Conservation (phyloP, 2,888 invertebrate genomes). For the Metellina segmentata region DNA sequence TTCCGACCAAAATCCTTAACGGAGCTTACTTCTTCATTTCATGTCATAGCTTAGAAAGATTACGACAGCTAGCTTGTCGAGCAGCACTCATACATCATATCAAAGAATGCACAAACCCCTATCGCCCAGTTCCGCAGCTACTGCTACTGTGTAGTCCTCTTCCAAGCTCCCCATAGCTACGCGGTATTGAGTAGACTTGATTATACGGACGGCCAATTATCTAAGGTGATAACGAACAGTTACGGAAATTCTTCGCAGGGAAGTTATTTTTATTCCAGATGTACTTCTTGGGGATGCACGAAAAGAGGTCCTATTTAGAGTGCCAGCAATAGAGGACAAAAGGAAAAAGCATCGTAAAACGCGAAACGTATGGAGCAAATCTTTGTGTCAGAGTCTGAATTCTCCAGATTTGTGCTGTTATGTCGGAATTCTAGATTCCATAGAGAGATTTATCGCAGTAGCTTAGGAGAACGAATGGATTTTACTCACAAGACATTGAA, state of each 20-base stretch:
- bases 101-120: slow-evolving; percentile 47
- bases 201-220: slow-evolving; percentile 55
- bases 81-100: slow-evolving; percentile 54
- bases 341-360: slow-evolving; percentile 3
- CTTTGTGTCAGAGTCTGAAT: background rate
- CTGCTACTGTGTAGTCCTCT: slow-evolving; percentile 24
- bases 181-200: slow-evolving; percentile 43
- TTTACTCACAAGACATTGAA: background rate
- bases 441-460: background rate
- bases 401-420: background rate
- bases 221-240: slow-evolving; percentile 39
- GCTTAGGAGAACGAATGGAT: slow-evolving; percentile 1
- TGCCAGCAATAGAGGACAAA: slow-evolving; percentile 25
- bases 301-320: slow-evolving; percentile 29
- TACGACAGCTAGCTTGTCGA: slow-evolving; percentile 61
- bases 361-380: background rate
- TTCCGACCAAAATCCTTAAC: slow-evolving; percentile 31
- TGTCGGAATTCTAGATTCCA: background rate
- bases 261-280: slow-evolving; percentile 9
- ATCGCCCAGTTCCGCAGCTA: slow-evolving; percentile 22
- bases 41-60: slow-evolving; percentile 56
- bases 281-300: background rate
- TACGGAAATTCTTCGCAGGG: slow-evolving; percentile 33
- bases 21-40: slow-evolving; percentile 54
- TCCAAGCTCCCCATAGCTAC: slow-evolving; percentile 27